Evolutionary conservation across 2,888 invertebrate genomes (phyloP).

Genomic region (Geotrupes spiniger): DNA sequence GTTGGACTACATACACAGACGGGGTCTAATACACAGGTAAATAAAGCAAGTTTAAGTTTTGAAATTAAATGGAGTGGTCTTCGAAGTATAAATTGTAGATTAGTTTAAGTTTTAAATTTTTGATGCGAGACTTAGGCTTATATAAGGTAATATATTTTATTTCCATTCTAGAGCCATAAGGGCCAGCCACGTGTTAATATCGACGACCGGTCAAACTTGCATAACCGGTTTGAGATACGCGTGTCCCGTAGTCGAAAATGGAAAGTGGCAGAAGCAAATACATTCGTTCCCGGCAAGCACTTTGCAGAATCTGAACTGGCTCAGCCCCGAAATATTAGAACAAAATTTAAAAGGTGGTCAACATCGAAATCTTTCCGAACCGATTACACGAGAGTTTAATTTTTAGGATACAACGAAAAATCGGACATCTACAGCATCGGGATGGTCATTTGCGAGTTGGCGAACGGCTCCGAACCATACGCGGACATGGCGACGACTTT

Average conservation of each 20-base stretch:
- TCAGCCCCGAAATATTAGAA: constrained; percentile 87
- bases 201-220: constrained; percentile 67
- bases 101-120: no score
- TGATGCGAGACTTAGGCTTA: no score
- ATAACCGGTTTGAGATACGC: constrained; percentile 79
- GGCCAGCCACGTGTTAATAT: constrained; percentile 80
- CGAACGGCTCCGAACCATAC: constrained; percentile 87
- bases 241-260: constrained; percentile 69
- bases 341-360: constrained; percentile 56
- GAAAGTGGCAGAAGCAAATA: constrained; percentile 65
- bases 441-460: constrained; percentile 81
- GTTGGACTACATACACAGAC: constrained; percentile 79
- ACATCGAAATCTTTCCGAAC: not conserved
- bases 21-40: constrained; percentile 82
- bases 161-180: constrained; percentile 66
- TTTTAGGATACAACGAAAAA: constrained; percentile 77
- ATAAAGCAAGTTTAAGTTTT: constrained; percentile 14
- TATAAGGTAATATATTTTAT: not conserved
- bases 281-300: constrained; percentile 75
- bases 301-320: constrained; percentile 76
- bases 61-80: no score
- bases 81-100: no score
- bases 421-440: constrained; percentile 92
- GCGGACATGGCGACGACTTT: constrained; percentile 80
- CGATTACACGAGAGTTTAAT: not conserved